phyloP scores from a whole-genome alignment of 2,797 vertebrate genomes.

The Pangasius macronema region DNA sequence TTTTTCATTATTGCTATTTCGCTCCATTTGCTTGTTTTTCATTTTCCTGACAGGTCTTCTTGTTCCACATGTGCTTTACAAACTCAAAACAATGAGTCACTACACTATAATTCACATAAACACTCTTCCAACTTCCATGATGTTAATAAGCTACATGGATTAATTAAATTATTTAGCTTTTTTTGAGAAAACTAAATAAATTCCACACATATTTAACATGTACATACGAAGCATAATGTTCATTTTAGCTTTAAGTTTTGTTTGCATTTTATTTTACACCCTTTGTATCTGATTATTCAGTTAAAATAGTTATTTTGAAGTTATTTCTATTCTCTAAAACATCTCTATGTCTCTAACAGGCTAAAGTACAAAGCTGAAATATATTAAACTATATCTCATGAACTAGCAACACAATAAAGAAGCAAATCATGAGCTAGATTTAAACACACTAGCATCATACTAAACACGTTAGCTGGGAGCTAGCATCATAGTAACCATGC shows the following conservation, averaged over 20 bases:
- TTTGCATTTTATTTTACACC: neutral
- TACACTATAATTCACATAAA: neutral
- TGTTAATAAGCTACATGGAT: neutral
- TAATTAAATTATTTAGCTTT: neutral
- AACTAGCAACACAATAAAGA: neutral
- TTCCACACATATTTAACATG: neutral
- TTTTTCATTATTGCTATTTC: constrained; percentile 14
- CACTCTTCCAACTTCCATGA: neutral
- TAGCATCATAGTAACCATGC: neutral
- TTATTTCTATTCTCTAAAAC: neutral
- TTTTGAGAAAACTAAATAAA: neutral
- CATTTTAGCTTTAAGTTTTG: neutral
- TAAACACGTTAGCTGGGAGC: neutral
- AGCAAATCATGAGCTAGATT: neutral
- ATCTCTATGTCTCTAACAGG: neutral
- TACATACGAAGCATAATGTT: too few species aligned
- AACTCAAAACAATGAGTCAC: constrained; percentile 6
- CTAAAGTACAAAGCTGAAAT: neutral
- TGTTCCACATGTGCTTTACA: constrained; percentile 11
- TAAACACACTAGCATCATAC: neutral
- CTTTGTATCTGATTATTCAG: neutral
- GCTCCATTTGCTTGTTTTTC: neutral
- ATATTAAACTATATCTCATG: neutral
- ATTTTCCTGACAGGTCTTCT: neutral
- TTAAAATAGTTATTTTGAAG: neutral